Evolutionary conservation across 2,888 invertebrate species (phyloP), one percentile per base, ranked within the genome.

Genomic region (Nemapogon koenigi): DNA sequence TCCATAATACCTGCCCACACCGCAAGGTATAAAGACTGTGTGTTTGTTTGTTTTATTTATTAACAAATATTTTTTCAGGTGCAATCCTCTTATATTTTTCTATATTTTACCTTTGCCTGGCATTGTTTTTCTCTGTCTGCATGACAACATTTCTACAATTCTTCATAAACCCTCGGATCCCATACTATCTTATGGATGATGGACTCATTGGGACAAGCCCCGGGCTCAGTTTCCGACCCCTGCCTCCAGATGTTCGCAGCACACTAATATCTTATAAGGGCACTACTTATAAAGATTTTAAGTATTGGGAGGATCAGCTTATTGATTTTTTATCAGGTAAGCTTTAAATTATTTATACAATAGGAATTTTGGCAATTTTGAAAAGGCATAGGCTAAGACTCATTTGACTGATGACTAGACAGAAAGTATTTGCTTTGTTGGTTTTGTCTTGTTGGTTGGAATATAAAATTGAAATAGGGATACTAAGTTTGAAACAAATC

Each of bases 221-320:
- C 41, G 97, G 97, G 41, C 80, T 98, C 39, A 97, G 97, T 38
- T 98, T 96, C 73, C 83, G 97, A 49, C 98, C 98, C 4, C 85
- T 94, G 81, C 94, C 97, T 11, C 84, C 86, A 3, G 94, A 96
- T 60, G 90, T 94, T 6, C 89, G 95, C 52, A 96, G 95, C 60
- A 96, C 97, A 6, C 83, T 99, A 42, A 96, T 99, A 56, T 93
- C 94, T 89, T 97, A 96, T 72, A 90, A 90, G 60, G 91, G 90
- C 16, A 89, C 90, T 0, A 85, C 87, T 26, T 81, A 82, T 46
- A 85, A 87, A 16, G 89, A 90, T 58, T 91, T 87, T 56, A 81
- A 84, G 47, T 86, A 87, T 51, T 94, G 94, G 94, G 88, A 88
- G 37, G 82, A 90, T 37, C 84, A 89, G 48, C 71, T 94, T 7